Percentiles rank a stretch among this genome's conserved stretches.
Evolutionary conservation across 1,140 invertebrate genomes (phyloP).

Genomic region (Prorops nasuta): DNA sequence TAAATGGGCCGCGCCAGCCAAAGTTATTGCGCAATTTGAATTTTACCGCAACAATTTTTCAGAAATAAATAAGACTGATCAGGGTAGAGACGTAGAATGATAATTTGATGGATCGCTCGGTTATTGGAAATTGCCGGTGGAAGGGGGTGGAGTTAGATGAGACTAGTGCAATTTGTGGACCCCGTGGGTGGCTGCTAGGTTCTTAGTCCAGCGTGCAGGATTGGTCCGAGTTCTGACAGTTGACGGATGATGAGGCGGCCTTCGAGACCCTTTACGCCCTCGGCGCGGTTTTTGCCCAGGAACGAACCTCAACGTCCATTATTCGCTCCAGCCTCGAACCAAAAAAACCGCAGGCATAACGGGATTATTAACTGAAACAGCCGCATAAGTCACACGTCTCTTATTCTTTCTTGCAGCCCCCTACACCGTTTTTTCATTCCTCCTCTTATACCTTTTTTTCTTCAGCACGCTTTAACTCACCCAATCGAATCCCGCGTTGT

Average conservation of each 20-base stretch:
- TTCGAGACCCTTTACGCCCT: slow-evolving; percentile 37
- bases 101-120: too few relatives aligned
- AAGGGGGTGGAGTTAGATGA: slow-evolving; percentile 14
- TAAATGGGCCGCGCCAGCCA: neutral
- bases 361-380: slow-evolving; percentile 43
- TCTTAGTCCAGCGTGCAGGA: slow-evolving; percentile 43
- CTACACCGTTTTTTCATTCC: slow-evolving; percentile 1
- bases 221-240: slow-evolving; percentile 53
- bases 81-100: neutral
- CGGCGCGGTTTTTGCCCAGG: slow-evolving; percentile 19
- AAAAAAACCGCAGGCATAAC: too few relatives aligned
- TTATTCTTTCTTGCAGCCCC: neutral
- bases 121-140: too few relatives aligned
- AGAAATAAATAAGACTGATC: neutral
- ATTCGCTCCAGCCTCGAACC: slow-evolving; percentile 26
- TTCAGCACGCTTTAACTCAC: neutral
- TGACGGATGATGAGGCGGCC: slow-evolving; percentile 56
- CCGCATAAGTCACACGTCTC: slow-evolving; percentile 29
- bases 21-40: slow-evolving; percentile 15
- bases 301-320: slow-evolving; percentile 34
- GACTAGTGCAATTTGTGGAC: slow-evolving; percentile 33
- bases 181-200: slow-evolving; percentile 42
- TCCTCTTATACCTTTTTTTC: slow-evolving; percentile 6
- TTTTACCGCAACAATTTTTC: slow-evolving; percentile 9
- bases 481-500: too few relatives aligned